A percentile compares a stretch with the other conserved stretches of the same genome.
phyloP scores from a whole-genome alignment of 1,140 invertebrate genomes.

The Lordiphosa collinella region DNA sequence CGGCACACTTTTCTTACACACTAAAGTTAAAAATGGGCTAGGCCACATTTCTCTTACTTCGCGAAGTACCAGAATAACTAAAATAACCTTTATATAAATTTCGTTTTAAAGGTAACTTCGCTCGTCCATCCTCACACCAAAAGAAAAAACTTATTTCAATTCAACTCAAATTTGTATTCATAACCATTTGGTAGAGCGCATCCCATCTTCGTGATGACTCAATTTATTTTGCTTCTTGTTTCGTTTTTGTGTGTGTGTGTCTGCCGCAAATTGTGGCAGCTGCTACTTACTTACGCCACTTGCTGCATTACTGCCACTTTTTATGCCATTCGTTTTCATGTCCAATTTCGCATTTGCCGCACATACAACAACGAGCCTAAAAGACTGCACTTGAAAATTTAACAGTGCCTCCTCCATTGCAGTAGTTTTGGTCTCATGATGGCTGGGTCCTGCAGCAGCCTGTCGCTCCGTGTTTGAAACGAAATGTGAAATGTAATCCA shows the following conservation, averaged over 20 bases:
- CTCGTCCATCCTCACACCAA: no score
- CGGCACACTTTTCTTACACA: constrained; percentile 59
- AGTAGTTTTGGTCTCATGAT: constrained; percentile 17
- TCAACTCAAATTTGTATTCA: no score
- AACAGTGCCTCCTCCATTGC: constrained; percentile 47
- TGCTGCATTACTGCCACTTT: constrained; percentile 50
- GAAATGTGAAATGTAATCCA: constrained; percentile 75
- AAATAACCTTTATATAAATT: no score
- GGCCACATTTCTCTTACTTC: neutral
- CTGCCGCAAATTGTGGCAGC: constrained; percentile 58
- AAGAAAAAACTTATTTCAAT: no score
- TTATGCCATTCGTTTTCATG: constrained; percentile 64
- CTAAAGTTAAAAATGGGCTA: constrained; percentile 31
- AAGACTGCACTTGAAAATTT: constrained; percentile 76
- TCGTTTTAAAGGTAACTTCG: no score
- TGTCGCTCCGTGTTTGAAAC: constrained; percentile 34
- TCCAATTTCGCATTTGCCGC: constrained; percentile 57
- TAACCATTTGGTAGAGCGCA: no score
- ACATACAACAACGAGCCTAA: constrained; percentile 44
- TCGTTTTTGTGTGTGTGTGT: neutral
- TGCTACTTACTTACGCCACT: constrained; percentile 72
- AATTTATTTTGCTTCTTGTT: constrained; percentile 17
- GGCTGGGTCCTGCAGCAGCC: neutral
- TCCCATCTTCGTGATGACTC: neutral
- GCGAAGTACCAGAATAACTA: no score